Percentiles rank a stretch among this genome's conserved stretches.
Evolutionary conservation across 2,888 invertebrate species (phyloP).

Genomic region (Synergus japonicus): DNA sequence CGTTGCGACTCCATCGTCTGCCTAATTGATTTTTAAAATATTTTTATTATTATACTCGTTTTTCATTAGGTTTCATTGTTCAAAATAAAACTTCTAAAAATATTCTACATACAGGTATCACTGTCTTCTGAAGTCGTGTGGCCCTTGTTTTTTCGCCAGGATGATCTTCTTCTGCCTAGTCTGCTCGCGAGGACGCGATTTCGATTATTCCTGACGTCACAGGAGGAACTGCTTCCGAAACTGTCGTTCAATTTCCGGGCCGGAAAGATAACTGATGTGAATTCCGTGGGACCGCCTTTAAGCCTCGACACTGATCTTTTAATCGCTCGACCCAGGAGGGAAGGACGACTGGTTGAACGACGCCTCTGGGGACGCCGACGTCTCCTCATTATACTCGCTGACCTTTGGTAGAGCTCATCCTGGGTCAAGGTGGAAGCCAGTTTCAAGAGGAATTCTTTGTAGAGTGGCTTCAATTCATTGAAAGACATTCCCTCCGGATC

Average conservation of each 20-base stretch:
- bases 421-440: conserved; percentile 93
- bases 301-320: conserved; percentile 74
- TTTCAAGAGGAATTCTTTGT: conserved; percentile 93
- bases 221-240: conserved; percentile 74
- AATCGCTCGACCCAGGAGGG: conserved; percentile 73
- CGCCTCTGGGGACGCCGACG: conserved; percentile 71
- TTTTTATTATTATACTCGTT: background rate
- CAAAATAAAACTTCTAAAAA: background rate
- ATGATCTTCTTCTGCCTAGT: conserved; percentile 68
- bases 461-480: conserved; percentile 93
- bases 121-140: conserved; percentile 75
- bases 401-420: conserved; percentile 93
- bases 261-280: conserved; percentile 77
- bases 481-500: conserved; percentile 96
- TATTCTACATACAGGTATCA: conserved; percentile 70
- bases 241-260: conserved; percentile 73
- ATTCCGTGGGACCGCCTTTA: conserved; percentile 75
- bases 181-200: conserved; percentile 70
- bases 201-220: conserved; percentile 71
- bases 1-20: conserved; percentile 49
- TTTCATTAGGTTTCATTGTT: background rate
- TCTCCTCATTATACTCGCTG: conserved; percentile 92
- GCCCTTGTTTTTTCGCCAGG: conserved; percentile 62
- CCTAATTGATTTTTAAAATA: conserved; percentile 43
- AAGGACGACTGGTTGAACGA: conserved; percentile 68